A percentile compares a stretch with the other conserved stretches of the same genome.
phyloP scores from a whole-genome alignment of 2,888 invertebrate species.

The Lydus trimaculatus region DNA sequence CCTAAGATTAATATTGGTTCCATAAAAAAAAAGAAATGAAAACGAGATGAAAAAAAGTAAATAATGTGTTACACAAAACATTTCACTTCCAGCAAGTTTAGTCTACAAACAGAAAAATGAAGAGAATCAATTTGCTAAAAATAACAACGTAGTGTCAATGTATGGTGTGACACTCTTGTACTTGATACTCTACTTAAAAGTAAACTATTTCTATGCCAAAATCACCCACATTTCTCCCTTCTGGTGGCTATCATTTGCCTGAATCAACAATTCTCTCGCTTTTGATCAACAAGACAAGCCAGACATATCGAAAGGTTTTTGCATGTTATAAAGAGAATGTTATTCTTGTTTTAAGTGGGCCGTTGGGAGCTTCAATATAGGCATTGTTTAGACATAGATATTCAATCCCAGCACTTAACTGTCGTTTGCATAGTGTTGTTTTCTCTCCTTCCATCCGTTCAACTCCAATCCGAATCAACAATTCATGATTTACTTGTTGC shows the following conservation, averaged over 20 bases:
- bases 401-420: conserved; percentile 49
- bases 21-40: not conserved
- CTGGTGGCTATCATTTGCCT: not conserved
- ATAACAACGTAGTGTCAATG: too few relatives aligned
- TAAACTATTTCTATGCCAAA: too few relatives aligned
- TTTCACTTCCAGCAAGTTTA: too few relatives aligned
- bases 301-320: not conserved
- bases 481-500: conserved; percentile 52
- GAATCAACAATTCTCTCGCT: not conserved
- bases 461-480: conserved; percentile 43
- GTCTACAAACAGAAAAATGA: too few relatives aligned
- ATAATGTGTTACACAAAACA: too few relatives aligned
- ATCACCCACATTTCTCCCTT: not conserved
- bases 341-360: conserved; percentile 2
- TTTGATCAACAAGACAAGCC: not conserved
- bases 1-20: conserved; percentile 7
- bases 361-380: conserved; percentile 13
- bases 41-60: not conserved
- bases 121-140: too few relatives aligned
- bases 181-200: too few relatives aligned
- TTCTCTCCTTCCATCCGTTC: conserved; percentile 26
- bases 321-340: not conserved
- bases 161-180: too few relatives aligned
- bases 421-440: conserved; percentile 48
- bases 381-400: conserved; percentile 52